Evolutionary conservation across 1,140 invertebrate species (phyloP).

Genomic region (Chionoecetes opilio): DNA sequence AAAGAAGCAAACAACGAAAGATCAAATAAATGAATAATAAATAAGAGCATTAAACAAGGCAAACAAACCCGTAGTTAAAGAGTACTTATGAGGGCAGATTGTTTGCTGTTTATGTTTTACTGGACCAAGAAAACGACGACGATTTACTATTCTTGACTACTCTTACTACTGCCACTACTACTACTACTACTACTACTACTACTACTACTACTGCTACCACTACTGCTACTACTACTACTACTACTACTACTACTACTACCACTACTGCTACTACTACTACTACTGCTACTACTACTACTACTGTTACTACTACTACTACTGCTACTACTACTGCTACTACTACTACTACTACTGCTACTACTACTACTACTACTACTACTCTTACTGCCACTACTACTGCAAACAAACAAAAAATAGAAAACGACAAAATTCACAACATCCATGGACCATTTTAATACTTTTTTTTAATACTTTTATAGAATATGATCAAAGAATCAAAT

Average conservation of each 20-base stretch:
- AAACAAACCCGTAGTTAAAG: no score
- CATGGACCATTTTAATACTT: no score
- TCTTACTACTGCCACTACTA: slow-evolving; percentile 9
- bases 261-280: slow-evolving; percentile 28
- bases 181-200: slow-evolving; percentile 27
- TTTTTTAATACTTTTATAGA: no score
- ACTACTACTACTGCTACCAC: slow-evolving; percentile 25
- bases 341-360: slow-evolving; percentile 29
- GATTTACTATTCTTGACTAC: no score
- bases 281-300: slow-evolving; percentile 29
- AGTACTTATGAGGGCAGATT: no score
- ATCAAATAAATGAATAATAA: no score
- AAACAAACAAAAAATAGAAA: neutral
- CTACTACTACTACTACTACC: slow-evolving; percentile 27
- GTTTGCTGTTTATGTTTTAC: no score
- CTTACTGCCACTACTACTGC: neutral
- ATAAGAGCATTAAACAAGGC: no score
- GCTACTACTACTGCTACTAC: slow-evolving; percentile 15
- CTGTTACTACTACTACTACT: slow-evolving; percentile 2
- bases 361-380: slow-evolving; percentile 29
- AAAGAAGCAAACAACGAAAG: no score
- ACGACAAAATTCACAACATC: neutral
- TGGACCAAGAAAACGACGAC: no score
- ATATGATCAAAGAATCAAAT: no score
- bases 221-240: neutral